Conservation (phyloP, 2,888 invertebrate species). For the Pyrgus malvae region DNA sequence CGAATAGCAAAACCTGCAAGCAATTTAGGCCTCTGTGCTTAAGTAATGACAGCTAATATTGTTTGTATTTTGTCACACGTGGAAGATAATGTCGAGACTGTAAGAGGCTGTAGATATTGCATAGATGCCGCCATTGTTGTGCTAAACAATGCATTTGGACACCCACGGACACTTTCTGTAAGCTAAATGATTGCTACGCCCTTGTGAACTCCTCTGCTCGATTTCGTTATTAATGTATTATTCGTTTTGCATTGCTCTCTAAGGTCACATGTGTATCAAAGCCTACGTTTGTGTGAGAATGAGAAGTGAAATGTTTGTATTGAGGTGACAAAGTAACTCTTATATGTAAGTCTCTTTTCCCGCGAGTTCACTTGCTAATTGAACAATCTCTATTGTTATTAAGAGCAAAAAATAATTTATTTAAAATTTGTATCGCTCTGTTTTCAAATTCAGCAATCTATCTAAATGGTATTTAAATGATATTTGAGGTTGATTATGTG, state of each 20-base stretch:
- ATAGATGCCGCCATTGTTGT: conserved; percentile 65
- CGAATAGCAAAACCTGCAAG: conserved; percentile 17
- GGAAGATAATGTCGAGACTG: conserved; percentile 30
- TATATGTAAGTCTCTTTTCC: too few species aligned
- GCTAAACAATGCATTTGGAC: conserved; percentile 64
- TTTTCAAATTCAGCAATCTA: too few species aligned
- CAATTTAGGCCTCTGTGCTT: conserved; percentile 29
- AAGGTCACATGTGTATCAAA: conserved; percentile 16
- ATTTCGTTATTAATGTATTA: conserved; percentile 37
- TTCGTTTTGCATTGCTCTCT: conserved; percentile 22
- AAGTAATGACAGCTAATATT: conserved; percentile 25
- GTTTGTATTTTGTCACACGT: conserved; percentile 13
- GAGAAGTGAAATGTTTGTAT: too few species aligned
- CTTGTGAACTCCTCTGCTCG: conserved; percentile 45
- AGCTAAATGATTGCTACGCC: conserved; percentile 50
- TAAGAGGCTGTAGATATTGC: conserved; percentile 52
- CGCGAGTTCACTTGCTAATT: too few species aligned
- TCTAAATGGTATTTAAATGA: too few species aligned
- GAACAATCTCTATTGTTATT: too few species aligned
- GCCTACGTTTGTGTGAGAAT: background rate
- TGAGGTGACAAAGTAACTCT: too few species aligned
- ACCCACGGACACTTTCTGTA: conserved; percentile 59
- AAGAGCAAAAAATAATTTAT: too few species aligned
- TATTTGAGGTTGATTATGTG: too few species aligned
- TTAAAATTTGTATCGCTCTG: too few species aligned